These are phyloP conservation scores for Clarias platycephalus DNA, from an alignment of 2,797 vertebrate genomes.

Conservation along the genomic window DNA sequence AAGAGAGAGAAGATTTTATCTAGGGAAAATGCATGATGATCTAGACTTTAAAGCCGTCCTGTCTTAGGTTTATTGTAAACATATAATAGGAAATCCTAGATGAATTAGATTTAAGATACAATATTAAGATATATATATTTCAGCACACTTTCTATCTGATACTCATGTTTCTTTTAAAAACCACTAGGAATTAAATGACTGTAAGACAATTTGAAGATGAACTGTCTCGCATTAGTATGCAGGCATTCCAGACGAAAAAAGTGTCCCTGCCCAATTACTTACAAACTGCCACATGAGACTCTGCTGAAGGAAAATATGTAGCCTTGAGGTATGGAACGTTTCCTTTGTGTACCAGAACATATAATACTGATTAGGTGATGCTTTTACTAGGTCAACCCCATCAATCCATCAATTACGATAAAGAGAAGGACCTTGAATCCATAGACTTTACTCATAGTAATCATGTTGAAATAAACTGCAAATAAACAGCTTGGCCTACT, in stretches of 20 bases:
- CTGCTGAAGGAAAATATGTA: slow-evolving; percentile 29
- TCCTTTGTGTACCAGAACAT: slow-evolving; percentile 43
- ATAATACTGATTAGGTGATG: slow-evolving; percentile 20
- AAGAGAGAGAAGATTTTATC: too few species aligned
- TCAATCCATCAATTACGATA: slow-evolving; percentile 35
- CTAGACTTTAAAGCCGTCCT: too few species aligned
- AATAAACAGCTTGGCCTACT: neutral
- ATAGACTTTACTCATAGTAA: neutral
- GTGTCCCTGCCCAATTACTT: neutral
- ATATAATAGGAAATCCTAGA: neutral
- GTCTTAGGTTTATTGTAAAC: neutral
- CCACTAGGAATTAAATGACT: neutral
- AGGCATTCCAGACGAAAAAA: neutral
- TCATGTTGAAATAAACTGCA: slow-evolving; percentile 2
- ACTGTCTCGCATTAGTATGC: neutral
- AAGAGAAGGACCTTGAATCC: slow-evolving; percentile 41
- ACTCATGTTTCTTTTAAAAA: neutral
- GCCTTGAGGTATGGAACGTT: slow-evolving; percentile 18
- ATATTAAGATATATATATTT: neutral
- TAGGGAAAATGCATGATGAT: too few species aligned
- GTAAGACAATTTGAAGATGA: neutral
- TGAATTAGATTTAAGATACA: neutral
- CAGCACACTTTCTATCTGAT: too few species aligned
- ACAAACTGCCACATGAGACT: neutral
- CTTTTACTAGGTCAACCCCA: slow-evolving; percentile 35